phyloP scores from a whole-genome alignment of 23 tunicate species.

The Ciona savignyi region DNA sequence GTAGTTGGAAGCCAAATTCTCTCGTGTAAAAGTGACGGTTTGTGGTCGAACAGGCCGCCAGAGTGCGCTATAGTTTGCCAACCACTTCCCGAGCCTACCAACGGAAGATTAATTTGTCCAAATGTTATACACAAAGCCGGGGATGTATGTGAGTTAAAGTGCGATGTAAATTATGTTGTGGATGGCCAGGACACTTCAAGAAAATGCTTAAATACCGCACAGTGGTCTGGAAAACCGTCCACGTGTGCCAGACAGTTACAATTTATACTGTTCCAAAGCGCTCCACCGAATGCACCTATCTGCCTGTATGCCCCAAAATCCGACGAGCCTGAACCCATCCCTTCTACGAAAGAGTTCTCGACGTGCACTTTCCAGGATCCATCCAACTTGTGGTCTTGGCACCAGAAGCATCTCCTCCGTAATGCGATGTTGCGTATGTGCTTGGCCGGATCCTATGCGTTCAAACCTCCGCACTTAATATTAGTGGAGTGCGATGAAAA shows the following conservation, averaged over 20 bases:
- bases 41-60: conserved; percentile 19
- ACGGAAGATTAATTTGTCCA: conserved; percentile 16
- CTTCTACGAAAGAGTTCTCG: neutral
- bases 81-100: conserved; percentile 15
- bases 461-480: conserved; percentile 4
- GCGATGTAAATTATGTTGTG: conserved; percentile 26
- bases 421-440: conserved; percentile 23
- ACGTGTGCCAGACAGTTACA: conserved; percentile 29
- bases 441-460: conserved; percentile 6
- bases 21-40: conserved; percentile 12
- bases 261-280: conserved; percentile 36
- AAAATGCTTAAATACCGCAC: conserved; percentile 28
- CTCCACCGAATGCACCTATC: conserved; percentile 21
- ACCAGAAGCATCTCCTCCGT: conserved; percentile 10
- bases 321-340: neutral
- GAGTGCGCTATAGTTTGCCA: conserved; percentile 39
- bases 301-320: conserved; percentile 23
- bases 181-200: conserved; percentile 9
- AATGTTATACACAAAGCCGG: conserved; percentile 13
- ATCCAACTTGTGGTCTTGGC: conserved; percentile 50
- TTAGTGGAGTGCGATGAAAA: conserved; percentile 25
- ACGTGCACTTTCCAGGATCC: conserved; percentile 4
- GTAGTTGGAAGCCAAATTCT: conserved; percentile 6
- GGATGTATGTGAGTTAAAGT: conserved; percentile 10
- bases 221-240: conserved; percentile 31